Evolutionary conservation across 2,113 vertebrate species (phyloP).

Genomic region (Lanius collurio): DNA sequence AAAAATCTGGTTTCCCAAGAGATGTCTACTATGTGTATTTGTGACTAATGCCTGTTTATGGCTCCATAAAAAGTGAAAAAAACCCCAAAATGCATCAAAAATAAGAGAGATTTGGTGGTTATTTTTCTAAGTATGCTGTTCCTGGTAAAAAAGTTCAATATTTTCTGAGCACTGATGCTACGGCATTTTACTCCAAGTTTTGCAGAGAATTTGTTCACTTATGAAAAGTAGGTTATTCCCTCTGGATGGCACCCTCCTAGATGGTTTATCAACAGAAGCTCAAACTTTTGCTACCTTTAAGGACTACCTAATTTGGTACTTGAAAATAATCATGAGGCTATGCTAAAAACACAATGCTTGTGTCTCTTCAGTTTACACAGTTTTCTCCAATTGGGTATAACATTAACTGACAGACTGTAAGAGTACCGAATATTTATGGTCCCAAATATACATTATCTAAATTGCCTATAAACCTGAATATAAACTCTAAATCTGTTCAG

Average conservation of each 20-base stretch:
- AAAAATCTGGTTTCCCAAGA: not conserved
- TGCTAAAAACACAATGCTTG: not conserved
- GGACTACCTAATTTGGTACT: not conserved
- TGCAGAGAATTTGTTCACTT: not conserved
- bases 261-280: not conserved
- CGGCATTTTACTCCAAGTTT: not conserved
- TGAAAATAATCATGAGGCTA: not conserved
- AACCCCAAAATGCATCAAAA: not conserved
- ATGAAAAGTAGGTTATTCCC: not conserved
- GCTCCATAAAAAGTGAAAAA: not conserved
- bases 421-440: not conserved
- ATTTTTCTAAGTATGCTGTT: not conserved
- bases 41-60: not conserved
- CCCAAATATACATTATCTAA: constrained; percentile 14
- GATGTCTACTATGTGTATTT: not conserved
- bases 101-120: not conserved
- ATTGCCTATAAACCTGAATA: constrained; percentile 48
- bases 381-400: not conserved
- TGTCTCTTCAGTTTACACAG: not conserved
- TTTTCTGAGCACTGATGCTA: not conserved
- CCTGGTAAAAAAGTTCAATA: not conserved
- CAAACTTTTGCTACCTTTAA: not conserved
- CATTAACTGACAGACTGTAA: not conserved
- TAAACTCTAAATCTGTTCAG: constrained; percentile 3
- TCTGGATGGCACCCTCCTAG: not conserved